Evolutionary conservation across 1,140 invertebrate genomes (phyloP).

Genomic region (Aphaenogaster floridana): DNA sequence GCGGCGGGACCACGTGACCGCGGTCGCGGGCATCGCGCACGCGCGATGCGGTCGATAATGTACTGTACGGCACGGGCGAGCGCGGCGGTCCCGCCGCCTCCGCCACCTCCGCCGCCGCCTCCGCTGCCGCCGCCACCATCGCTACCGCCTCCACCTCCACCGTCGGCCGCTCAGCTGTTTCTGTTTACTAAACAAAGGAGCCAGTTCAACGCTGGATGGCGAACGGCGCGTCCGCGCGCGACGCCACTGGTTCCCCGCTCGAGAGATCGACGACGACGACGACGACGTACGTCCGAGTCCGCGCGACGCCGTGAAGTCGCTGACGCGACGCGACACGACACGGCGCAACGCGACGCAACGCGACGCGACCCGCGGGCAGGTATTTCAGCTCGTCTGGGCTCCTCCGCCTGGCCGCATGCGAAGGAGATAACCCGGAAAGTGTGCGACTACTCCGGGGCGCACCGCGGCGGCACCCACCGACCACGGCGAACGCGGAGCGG

Average conservation of each 20-base stretch:
- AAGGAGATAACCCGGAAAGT: neutral
- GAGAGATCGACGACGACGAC: slow-evolving; percentile 15
- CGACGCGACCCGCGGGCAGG: neutral
- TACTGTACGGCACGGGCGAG: slow-evolving; percentile 53
- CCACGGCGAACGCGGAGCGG: slow-evolving; percentile 16
- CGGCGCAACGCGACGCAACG: neutral
- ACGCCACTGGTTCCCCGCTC: slow-evolving; percentile 40
- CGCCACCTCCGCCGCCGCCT: slow-evolving; percentile 60
- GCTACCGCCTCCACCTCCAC: slow-evolving; percentile 63
- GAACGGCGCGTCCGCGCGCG: slow-evolving; percentile 72
- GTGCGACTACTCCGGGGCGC: slow-evolving; percentile 1
- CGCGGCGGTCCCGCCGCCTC: slow-evolving; percentile 58
- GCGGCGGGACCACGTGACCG: slow-evolving; percentile 22
- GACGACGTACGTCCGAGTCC: slow-evolving; percentile 20
- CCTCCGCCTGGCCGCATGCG: slow-evolving; percentile 33
- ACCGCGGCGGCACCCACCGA: neutral
- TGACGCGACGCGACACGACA: neutral
- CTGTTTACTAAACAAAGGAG: slow-evolving; percentile 85
- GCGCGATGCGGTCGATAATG: slow-evolving; percentile 56
- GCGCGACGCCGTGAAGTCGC: slow-evolving; percentile 30
- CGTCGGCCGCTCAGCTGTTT: slow-evolving; percentile 82
- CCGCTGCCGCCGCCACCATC: neutral
- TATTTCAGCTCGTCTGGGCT: neutral
- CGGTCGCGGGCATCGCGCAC: slow-evolving; percentile 7
- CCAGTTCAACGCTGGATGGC: slow-evolving; percentile 81